Percentiles rank a stretch among this genome's conserved stretches.
Evolutionary conservation across 2,113 vertebrate genomes (phyloP).

Genomic region (Damaliscus lunatus): DNA sequence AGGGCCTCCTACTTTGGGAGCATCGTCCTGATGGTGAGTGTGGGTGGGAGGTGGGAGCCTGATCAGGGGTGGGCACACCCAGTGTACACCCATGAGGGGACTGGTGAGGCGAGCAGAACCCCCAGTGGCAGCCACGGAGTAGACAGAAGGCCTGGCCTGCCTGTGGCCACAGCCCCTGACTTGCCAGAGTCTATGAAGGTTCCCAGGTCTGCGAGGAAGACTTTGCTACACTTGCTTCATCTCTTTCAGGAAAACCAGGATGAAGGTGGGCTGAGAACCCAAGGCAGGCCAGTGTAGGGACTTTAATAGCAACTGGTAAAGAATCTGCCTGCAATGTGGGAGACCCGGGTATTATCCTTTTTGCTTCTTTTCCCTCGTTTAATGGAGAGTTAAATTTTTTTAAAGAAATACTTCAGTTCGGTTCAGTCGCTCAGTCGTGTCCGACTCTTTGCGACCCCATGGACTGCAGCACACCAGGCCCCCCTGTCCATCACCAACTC

Average conservation of each 20-base stretch:
- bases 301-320: background rate
- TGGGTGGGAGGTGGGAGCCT: background rate
- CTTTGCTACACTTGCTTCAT: background rate
- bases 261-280: background rate
- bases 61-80: background rate
- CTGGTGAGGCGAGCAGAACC: fast-evolving
- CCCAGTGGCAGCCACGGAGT: fast-evolving
- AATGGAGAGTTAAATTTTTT: background rate
- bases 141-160: background rate
- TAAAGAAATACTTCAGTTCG: background rate
- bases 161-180: background rate
- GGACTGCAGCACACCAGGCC: background rate
- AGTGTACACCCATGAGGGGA: fast-evolving
- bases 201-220: background rate
- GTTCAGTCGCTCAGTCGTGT: background rate
- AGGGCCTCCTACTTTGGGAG: constrained; percentile 92
- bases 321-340: background rate
- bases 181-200: background rate
- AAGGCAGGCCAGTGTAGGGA: background rate
- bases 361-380: background rate
- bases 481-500: background rate
- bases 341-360: background rate
- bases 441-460: background rate
- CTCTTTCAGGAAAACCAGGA: background rate
- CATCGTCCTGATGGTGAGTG: constrained; percentile 89